Percentiles rank a stretch among this genome's conserved stretches.
Conservation (phyloP, 2,888 invertebrate genomes). For the Monochamus alternatus region DNA sequence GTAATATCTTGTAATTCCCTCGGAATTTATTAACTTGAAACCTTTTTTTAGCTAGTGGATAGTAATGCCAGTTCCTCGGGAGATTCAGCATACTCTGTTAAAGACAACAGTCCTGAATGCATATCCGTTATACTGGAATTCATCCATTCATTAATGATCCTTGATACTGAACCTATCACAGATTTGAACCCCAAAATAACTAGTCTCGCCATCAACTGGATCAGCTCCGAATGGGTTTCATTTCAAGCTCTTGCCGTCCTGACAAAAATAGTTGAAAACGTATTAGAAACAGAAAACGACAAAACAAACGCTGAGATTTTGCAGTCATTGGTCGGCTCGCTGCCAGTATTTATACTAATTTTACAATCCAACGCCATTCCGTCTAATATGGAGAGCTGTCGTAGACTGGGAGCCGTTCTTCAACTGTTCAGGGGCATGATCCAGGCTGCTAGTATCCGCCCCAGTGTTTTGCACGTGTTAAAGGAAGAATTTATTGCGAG, state of each 20-base stretch:
- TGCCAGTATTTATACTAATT: conserved; percentile 69
- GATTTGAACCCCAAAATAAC: conserved; percentile 69
- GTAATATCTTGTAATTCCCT: too few relatives aligned
- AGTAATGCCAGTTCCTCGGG: conserved; percentile 46
- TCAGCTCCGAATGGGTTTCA: conserved; percentile 70
- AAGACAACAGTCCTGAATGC: conserved; percentile 69
- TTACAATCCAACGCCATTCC: conserved; percentile 59
- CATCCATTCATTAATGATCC: conserved; percentile 70
- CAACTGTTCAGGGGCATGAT: conserved; percentile 71
- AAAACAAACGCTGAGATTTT: conserved; percentile 56
- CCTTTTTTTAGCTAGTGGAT: conserved; percentile 58
- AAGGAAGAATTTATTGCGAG: conserved; percentile 59
- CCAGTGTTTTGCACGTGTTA: conserved; percentile 22
- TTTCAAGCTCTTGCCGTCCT: conserved; percentile 70
- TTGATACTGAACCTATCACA: conserved; percentile 68
- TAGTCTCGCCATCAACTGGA: conserved; percentile 71
- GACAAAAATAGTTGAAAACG: conserved; percentile 68
- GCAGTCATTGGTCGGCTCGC: conserved; percentile 63
- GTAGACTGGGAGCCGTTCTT: conserved; percentile 70
- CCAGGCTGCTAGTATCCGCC: conserved; percentile 57
- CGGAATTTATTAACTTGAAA: too few relatives aligned
- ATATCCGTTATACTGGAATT: conserved; percentile 72
- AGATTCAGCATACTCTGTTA: conserved; percentile 40
- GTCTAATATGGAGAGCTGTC: conserved; percentile 54
- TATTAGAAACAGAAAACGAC: conserved; percentile 53